Base-by-base conservation (phyloP, 2,888 invertebrate genomes). In the Dynastes hyllus region DNA sequence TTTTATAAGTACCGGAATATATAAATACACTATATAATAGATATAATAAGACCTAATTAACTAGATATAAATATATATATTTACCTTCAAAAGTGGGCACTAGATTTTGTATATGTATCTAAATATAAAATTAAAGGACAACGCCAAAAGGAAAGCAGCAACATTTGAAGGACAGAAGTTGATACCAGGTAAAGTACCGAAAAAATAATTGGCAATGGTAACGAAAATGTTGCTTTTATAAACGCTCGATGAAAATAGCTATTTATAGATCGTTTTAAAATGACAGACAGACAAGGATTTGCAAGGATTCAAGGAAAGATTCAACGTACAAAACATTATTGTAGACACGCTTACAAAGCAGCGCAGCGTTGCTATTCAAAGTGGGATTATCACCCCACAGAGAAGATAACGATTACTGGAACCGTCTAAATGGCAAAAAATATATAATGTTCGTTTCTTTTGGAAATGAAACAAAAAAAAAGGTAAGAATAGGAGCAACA, bases 181-280 rank as follows among this genome's bases (percentile, higher is more conserved):
- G 16, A 16, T 16, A 16, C 16, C 16, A 16, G 16, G 16, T 16
- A 16, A 16, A 16, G 16, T 0, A 16, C 16, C 16, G 16, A 16
- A 51, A 51, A 13, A 6, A 51, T 51, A 2, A 2, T 51, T 16
- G 58, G 58, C 13, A 22, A 58, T n/a, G 16, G 58, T 58, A 58
- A 58, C 16, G 58, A 58, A 2, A 58, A 58, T 58, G 58, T 27
- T 58, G 27, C 58, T n/a, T 58, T 58, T 58, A 58, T n/a, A 13
- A 6, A 8, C 8, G 8, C 27, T 9, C 58, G 16, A 22, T n/a
- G 58, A 16, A 58, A 51, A 51, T 51, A 13, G 9, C 9, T 51
- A 13, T 51, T 13, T 51, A 51, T 51, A 13, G 51, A 51, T 13
- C 51, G 51, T 13, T 51, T 51, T 51, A 51, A 13, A 51, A 13